Percentiles rank a stretch among this genome's conserved stretches.
These are phyloP conservation scores for Troides aeacus DNA, from an alignment of 2,888 invertebrate species.

Conservation along the genomic window DNA sequence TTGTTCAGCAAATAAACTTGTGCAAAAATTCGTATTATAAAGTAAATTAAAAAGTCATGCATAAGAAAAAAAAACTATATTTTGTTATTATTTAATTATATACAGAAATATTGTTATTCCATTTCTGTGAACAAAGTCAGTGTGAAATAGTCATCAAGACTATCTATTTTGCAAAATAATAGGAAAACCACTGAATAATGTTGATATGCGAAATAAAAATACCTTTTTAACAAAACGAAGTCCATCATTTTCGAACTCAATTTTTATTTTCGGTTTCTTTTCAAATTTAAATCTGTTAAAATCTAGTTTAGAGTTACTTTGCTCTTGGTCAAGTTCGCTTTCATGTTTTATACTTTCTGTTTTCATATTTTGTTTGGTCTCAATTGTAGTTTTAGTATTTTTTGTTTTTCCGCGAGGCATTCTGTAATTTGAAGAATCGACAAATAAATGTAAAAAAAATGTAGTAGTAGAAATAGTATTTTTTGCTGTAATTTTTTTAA, in stretches of 20 bases:
- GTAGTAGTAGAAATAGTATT: not conserved
- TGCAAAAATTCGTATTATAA: not conserved
- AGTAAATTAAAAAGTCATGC: not conserved
- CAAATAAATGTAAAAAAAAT: not conserved
- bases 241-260: slow-evolving; percentile 59
- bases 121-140: not conserved
- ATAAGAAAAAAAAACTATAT: not conserved
- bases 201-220: not conserved
- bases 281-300: slow-evolving; percentile 61
- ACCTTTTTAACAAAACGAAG: slow-evolving; percentile 30
- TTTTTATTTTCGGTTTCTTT: slow-evolving; percentile 63
- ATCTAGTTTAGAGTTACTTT: slow-evolving; percentile 36
- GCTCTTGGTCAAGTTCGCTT: slow-evolving; percentile 33
- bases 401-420: slow-evolving; percentile 56
- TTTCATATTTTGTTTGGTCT: slow-evolving; percentile 31
- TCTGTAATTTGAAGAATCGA: slow-evolving; percentile 26
- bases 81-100: not conserved
- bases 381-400: slow-evolving; percentile 17
- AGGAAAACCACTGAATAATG: not conserved
- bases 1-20: not conserved
- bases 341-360: slow-evolving; percentile 32
- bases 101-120: not conserved
- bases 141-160: not conserved
- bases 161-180: not conserved
- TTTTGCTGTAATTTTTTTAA: not conserved